phyloP scores from a whole-genome alignment of 2,113 vertebrate genomes.

The Sakesphorus luctuosus region DNA sequence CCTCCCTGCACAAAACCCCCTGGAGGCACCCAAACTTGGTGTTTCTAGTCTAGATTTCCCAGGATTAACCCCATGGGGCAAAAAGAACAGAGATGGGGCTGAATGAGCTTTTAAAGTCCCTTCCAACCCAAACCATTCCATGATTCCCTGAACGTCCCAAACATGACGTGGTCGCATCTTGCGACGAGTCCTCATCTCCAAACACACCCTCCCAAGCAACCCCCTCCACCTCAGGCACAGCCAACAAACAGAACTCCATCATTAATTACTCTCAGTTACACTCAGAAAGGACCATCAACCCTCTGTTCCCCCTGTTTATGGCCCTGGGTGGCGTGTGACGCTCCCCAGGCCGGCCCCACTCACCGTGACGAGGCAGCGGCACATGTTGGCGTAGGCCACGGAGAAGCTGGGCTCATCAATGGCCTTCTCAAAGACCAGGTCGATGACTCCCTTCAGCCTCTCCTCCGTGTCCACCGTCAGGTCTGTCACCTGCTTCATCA shows the following conservation, averaged over 20 bases:
- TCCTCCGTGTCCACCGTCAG: conserved; percentile 97
- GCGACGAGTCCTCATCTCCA: background rate
- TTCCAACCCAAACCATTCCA: background rate
- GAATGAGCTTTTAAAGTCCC: background rate
- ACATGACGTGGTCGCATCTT: accelerated
- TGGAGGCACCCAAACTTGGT: accelerated
- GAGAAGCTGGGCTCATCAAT: conserved; percentile 97
- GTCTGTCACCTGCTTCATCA: conserved; percentile 97
- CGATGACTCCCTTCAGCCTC: conserved; percentile 95
- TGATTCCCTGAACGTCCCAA: background rate
- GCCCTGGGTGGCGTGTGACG: background rate
- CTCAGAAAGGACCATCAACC: background rate
- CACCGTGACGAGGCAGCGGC: conserved; percentile 93
- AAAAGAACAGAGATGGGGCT: background rate
- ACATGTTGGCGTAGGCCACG: conserved; percentile 97
- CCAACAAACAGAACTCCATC: background rate
- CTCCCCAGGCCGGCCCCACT: background rate
- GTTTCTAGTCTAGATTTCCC: background rate
- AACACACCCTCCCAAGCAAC: background rate
- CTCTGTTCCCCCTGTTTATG: background rate
- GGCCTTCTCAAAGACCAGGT: conserved; percentile 98
- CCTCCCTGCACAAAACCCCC: background rate
- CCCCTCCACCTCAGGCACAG: background rate
- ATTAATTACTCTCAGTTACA: background rate
- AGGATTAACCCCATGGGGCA: background rate